Conservation (phyloP, 2,888 invertebrate genomes). For the Nudaria mundana region DNA sequence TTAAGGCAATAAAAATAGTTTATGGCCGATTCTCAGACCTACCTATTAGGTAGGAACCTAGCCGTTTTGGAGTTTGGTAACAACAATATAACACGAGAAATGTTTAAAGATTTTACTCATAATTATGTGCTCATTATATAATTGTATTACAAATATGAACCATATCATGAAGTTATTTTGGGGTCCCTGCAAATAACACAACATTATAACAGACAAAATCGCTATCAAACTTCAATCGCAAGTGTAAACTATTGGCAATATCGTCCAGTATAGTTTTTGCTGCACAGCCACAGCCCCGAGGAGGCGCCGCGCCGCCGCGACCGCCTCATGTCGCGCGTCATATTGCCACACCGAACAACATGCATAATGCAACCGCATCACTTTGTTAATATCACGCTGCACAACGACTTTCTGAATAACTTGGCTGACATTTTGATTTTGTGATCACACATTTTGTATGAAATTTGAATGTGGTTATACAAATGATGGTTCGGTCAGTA, state of each 20-base stretch:
- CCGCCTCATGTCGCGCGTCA: slow-evolving; percentile 19
- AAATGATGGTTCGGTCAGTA: neutral
- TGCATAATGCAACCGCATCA: slow-evolving; percentile 48
- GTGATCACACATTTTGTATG: slow-evolving; percentile 5
- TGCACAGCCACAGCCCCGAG: slow-evolving; percentile 16
- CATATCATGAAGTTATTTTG: too few relatives aligned
- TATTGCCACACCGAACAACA: slow-evolving; percentile 12
- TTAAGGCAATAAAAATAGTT: too few relatives aligned
- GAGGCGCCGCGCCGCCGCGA: too few relatives aligned
- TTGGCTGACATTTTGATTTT: slow-evolving; percentile 17
- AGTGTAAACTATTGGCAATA: slow-evolving; percentile 27
- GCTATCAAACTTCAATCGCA: slow-evolving; percentile 12
- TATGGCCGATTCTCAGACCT: too few relatives aligned
- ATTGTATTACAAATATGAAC: too few relatives aligned
- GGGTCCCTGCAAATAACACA: neutral
- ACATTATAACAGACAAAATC: neutral
- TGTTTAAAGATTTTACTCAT: too few relatives aligned
- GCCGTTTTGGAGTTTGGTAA: too few relatives aligned
- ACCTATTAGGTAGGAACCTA: too few relatives aligned
- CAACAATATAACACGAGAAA: too few relatives aligned
- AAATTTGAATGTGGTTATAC: slow-evolving; percentile 7
- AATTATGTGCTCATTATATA: too few relatives aligned
- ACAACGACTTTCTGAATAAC: slow-evolving; percentile 29
- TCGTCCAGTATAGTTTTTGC: slow-evolving; percentile 35
- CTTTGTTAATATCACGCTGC: slow-evolving; percentile 41